Conservation (phyloP, 2,888 invertebrate genomes). For the Mesoligia furuncula region DNA sequence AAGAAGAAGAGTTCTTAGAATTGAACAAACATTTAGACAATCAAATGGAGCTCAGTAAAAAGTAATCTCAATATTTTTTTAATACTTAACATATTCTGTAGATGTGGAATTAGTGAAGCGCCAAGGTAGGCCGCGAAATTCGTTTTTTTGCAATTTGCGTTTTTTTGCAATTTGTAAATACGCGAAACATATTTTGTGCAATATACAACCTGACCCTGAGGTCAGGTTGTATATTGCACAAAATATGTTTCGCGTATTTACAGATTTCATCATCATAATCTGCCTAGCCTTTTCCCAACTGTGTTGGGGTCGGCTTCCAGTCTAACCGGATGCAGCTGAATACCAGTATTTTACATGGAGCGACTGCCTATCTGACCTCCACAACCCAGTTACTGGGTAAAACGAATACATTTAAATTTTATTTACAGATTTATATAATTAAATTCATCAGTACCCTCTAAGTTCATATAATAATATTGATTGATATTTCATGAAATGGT, state of each 20-base stretch:
- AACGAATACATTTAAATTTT: too few relatives aligned
- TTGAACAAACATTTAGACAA: conserved; percentile 90
- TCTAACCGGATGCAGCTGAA: too few relatives aligned
- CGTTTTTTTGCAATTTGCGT: background rate
- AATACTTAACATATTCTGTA: background rate
- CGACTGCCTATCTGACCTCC: too few relatives aligned
- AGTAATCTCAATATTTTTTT: conserved; percentile 73
- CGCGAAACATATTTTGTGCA: too few relatives aligned
- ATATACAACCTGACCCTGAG: too few relatives aligned
- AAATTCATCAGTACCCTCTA: background rate
- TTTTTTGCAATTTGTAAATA: too few relatives aligned
- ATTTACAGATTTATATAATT: background rate
- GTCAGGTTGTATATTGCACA: background rate
- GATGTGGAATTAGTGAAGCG: background rate
- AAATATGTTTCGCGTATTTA: too few relatives aligned
- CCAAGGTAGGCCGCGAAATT: background rate
- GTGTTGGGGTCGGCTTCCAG: too few relatives aligned
- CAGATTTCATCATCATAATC: too few relatives aligned
- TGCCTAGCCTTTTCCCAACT: too few relatives aligned
- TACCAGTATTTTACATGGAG: too few relatives aligned
- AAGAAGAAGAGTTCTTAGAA: conserved; percentile 86
- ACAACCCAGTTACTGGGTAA: too few relatives aligned
- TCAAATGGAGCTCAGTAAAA: conserved; percentile 91
- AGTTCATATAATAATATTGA: background rate
- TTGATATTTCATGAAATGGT: background rate